These are phyloP conservation scores for Neodiprion virginianus DNA, from an alignment of 1,140 invertebrate species.

Conservation along the genomic window DNA sequence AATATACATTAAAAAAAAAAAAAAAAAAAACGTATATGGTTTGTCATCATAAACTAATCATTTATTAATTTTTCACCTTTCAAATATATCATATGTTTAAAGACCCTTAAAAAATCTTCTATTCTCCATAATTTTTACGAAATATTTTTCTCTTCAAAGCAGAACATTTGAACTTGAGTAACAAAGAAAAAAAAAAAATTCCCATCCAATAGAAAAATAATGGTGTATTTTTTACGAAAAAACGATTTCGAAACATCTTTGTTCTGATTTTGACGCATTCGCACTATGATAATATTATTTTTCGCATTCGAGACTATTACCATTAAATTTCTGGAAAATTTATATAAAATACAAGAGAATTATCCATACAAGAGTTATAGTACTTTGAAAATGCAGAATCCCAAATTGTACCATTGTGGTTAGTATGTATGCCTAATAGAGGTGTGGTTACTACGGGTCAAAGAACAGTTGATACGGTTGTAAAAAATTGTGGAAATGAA, in stretches of 20 bases:
- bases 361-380: neutral
- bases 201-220: neutral
- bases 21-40: neutral
- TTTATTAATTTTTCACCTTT: constrained; percentile 2
- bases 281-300: neutral
- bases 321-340: neutral
- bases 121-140: neutral
- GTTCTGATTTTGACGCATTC: constrained; percentile 1
- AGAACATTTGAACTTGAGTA: neutral
- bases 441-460: neutral
- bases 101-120: neutral
- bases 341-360: neutral
- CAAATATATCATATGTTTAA: neutral
- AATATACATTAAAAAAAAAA: neutral
- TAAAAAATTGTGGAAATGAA: no score
- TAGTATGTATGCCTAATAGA: neutral
- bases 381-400: neutral
- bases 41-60: neutral
- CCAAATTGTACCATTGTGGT: neutral
- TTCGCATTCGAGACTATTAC: neutral
- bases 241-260: neutral
- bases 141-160: constrained; percentile 5
- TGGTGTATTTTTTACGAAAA: neutral
- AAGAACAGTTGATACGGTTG: neutral
- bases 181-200: neutral